phyloP scores from a whole-genome alignment of 2,888 invertebrate species.

The Plusia festucae region DNA sequence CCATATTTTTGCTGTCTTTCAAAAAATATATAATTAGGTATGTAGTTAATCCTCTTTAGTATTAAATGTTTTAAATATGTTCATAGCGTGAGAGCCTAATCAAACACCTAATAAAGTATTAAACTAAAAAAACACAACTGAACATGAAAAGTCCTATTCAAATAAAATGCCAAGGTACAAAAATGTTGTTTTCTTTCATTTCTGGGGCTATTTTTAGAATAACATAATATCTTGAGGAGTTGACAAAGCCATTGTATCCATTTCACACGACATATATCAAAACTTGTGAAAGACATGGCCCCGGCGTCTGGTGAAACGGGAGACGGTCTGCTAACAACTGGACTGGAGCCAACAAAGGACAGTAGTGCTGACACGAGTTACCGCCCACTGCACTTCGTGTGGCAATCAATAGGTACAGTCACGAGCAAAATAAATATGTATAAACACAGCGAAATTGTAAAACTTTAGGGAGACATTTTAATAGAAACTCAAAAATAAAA shows the following conservation, averaged over 20 bases:
- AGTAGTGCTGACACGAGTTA: constrained; percentile 43
- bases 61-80: too few relatives aligned
- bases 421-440: too few relatives aligned
- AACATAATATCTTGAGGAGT: constrained; percentile 29
- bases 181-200: constrained; percentile 7
- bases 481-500: too few relatives aligned
- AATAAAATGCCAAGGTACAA: background rate
- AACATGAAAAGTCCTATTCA: background rate
- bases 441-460: too few relatives aligned
- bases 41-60: too few relatives aligned
- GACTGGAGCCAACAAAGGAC: constrained; percentile 65
- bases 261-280: constrained; percentile 59
- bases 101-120: too few relatives aligned
- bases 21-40: too few relatives aligned
- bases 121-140: background rate
- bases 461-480: too few relatives aligned
- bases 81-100: too few relatives aligned
- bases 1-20: too few relatives aligned
- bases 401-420: constrained; percentile 29
- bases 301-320: constrained; percentile 60
- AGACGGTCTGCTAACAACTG: constrained; percentile 64
- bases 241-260: constrained; percentile 51
- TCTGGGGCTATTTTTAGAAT: constrained; percentile 22
- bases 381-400: constrained; percentile 45
- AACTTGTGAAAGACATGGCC: constrained; percentile 55